Evolutionary conservation across 2,888 invertebrate genomes (phyloP), one percentile per base, ranked within the genome.

Genomic region (Drosophila prostipennis): DNA sequence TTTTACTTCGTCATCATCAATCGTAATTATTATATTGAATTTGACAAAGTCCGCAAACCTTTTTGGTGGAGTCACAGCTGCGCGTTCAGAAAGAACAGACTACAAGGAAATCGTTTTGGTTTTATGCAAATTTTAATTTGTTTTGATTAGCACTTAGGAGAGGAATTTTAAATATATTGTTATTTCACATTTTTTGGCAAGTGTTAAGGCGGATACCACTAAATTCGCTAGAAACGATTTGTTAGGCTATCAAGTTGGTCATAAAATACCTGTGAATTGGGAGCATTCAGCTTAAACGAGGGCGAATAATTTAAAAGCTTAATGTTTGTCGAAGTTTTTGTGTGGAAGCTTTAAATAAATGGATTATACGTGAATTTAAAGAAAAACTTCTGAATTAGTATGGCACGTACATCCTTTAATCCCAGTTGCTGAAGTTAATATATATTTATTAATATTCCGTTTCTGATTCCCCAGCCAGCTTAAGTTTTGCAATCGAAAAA

Each of bases 11-110:
- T 52, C 59, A 59, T 45, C 45, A 73, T 64, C 23, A 54, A 54
- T 73, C 49, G 53, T 68, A 16, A 76, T 73, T 13, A 32, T 46
- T 56, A 40, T 78, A 73, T 73, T 74, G 78, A 82, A 67, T 65
- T 78, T 85, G 80, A 69, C 34, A 69, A 72, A 75, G 19, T 73
- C 54, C 69, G 61, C 65, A 65, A 76, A 78, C 72, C 57, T 76
- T 51, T 42, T 14, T 14, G 45, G 51, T 55, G 46, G 54, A 73
- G 73, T 79, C 71, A 51, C 48, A 42, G 45, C n/a, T 37, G 39
- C 26, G 34, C 23, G 7, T 23, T 26, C 26, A 26, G 6, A 11
- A 6, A 51, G 54, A 45, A 34, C 34, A 45, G 23, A 29, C 37
- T 29, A 75, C 67, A 51, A 77, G 77, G 73, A 79, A 84, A 77